Evolutionary conservation across 2,113 vertebrate genomes (phyloP).

Genomic region (Stercorarius parasiticus): DNA sequence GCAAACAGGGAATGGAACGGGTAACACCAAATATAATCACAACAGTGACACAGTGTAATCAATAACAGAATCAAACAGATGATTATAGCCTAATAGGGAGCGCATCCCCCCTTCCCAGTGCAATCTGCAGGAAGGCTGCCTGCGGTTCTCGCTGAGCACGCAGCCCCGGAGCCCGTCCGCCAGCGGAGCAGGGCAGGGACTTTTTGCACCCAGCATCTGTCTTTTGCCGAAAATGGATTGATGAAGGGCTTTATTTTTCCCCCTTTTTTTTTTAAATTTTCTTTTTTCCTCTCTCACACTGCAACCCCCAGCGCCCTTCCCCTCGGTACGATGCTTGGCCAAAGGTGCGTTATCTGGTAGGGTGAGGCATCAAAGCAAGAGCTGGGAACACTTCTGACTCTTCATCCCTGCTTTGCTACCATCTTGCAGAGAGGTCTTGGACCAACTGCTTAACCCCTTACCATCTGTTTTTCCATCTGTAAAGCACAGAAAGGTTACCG

Average conservation of each 20-base stretch:
- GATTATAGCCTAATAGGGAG: background rate
- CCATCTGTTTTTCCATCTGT: background rate
- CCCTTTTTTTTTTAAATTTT: fast-evolving
- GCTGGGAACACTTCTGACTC: background rate
- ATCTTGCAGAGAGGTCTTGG: background rate
- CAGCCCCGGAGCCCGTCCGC: background rate
- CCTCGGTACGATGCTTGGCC: fast-evolving
- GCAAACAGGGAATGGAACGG: background rate
- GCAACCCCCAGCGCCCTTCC: background rate
- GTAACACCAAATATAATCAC: background rate
- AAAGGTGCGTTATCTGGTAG: background rate
- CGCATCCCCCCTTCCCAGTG: background rate
- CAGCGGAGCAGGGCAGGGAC: background rate
- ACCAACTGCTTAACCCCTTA: background rate
- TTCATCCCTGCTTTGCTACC: background rate
- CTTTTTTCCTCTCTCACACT: background rate
- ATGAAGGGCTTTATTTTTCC: background rate
- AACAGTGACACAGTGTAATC: background rate
- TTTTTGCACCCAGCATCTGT: background rate
- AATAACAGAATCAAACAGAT: background rate
- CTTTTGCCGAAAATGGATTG: background rate
- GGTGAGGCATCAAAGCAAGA: background rate
- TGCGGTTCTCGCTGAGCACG: background rate
- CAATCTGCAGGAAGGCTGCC: background rate
- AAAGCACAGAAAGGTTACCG: background rate